Base-by-base conservation (phyloP, 2,797 vertebrate genomes). In the Enteromius viviparus region DNA sequence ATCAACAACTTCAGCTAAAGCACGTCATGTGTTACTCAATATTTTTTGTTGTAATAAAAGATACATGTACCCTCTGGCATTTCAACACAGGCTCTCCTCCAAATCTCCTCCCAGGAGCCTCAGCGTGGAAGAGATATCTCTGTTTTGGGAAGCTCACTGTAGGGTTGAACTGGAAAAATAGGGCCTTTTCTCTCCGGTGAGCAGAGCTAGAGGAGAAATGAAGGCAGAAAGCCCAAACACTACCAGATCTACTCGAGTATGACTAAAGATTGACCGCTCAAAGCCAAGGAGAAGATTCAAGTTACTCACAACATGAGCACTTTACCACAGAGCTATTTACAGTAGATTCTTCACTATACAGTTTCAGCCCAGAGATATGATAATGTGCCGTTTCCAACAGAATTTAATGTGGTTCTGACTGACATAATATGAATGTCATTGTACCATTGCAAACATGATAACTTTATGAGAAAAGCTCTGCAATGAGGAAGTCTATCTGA, bases 181-280 rank as follows among this genome's bases (percentile, higher is more conserved):
- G 12, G 6, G 40, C 14, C 2, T 11, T 80, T 69, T 29, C 21
- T 80, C 14, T 55, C 47, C 1, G 4, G 26, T 19, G 47, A 65
- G n/a, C n/a, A 60, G 2, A 62, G 5, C 40, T 64, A 42, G 21
- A 76, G 17, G 37, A 19, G n/a, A 62, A 68, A 53, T 21, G 49
- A 80, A n/a, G 65, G 34, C 78, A 69, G 65, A 42, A 51, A 19
- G 42, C 29, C 11, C 29, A 40, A 60, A 47, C 53, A n/a, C 49
- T 72, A 47, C 66, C 23, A 74, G 9, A 51, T 66, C 69, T 64
- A 71, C 62, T 66, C 19, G 7, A 72, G 23, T 55, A 23, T 72
- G 82, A 49, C 76, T 71, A 64, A 78, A 76, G 66, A 66, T 68
- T 83, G 75, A 37, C 42, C 6, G 10, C 21, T 4, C 45, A 53